These are phyloP conservation scores for Saccostrea glomerata DNA, from an alignment of 1,140 invertebrate species.

Conservation along the genomic window DNA sequence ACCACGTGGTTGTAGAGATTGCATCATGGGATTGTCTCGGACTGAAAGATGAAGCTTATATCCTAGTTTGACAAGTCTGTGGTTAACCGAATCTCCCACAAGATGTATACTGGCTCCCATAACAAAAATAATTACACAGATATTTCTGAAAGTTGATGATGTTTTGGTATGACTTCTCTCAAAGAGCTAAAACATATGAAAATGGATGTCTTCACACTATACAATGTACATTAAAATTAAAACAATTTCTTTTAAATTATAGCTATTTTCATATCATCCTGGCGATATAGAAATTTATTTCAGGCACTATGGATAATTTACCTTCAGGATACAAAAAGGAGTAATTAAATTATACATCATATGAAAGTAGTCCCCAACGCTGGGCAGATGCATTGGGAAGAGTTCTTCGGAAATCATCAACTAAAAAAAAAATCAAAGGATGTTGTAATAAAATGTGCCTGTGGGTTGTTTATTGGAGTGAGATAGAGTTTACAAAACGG, in stretches of 20 bases:
- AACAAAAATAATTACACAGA: conserved; percentile 73
- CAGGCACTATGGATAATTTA: conserved; percentile 31
- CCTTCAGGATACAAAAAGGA: conserved; percentile 75
- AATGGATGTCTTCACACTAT: not conserved
- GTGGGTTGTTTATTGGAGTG: too few species aligned
- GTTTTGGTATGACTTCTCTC: conserved; percentile 66
- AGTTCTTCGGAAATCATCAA: conserved; percentile 70
- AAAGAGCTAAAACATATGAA: conserved; percentile 60
- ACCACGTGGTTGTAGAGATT: conserved; percentile 68
- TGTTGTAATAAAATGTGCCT: too few species aligned
- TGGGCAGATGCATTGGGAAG: conserved; percentile 74
- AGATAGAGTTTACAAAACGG: too few species aligned
- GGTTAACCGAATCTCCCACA: conserved; percentile 77
- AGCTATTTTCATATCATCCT: not conserved
- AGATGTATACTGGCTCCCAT: conserved; percentile 78
- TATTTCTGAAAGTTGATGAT: conserved; percentile 66
- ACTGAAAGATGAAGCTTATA: conserved; percentile 76
- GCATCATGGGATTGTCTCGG: conserved; percentile 77
- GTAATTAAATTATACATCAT: conserved; percentile 78
- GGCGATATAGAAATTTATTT: not conserved
- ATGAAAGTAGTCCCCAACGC: conserved; percentile 77
- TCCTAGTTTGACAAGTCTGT: conserved; percentile 72
- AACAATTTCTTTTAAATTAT: not conserved
- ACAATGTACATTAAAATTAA: not conserved
- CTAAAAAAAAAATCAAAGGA: conserved; percentile 46